phyloP scores from a whole-genome alignment of 1,140 invertebrate genomes.

The Drosophila teissieri region DNA sequence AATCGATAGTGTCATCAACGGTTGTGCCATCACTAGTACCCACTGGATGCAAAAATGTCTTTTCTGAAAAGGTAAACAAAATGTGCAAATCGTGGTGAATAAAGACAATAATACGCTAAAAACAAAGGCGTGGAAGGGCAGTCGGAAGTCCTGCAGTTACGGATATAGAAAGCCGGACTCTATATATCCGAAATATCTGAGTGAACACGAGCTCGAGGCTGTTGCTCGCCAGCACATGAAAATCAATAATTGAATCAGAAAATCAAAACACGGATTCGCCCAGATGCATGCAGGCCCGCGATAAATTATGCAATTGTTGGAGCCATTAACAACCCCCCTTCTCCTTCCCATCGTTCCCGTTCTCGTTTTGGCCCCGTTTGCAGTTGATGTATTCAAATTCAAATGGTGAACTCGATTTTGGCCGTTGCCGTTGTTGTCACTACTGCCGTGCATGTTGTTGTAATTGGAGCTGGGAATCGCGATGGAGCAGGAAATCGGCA shows the following conservation, averaged over 20 bases:
- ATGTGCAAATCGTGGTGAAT: slow-evolving; percentile 39
- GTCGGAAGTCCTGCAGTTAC: not conserved
- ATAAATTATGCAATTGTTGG: slow-evolving; percentile 77
- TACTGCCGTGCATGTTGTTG: slow-evolving; percentile 45
- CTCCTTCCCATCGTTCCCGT: slow-evolving; percentile 11
- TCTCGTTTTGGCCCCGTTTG: slow-evolving; percentile 41
- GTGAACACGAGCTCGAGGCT: slow-evolving; percentile 38
- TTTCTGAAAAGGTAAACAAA: slow-evolving; percentile 58
- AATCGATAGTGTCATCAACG: slow-evolving; percentile 22
- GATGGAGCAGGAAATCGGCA: slow-evolving; percentile 86
- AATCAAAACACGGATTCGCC: slow-evolving; percentile 76
- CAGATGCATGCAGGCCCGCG: slow-evolving; percentile 52
- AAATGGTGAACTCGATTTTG: slow-evolving; percentile 56
- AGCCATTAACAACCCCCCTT: slow-evolving; percentile 28
- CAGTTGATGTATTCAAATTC: slow-evolving; percentile 60
- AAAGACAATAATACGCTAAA: slow-evolving; percentile 12
- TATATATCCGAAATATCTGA: not conserved
- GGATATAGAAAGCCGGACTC: not conserved
- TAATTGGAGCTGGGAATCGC: slow-evolving; percentile 37
- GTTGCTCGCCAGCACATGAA: slow-evolving; percentile 67
- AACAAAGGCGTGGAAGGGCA: not conserved
- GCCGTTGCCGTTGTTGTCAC: slow-evolving; percentile 40
- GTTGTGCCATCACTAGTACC: slow-evolving; percentile 29
- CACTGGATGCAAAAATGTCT: slow-evolving; percentile 45
- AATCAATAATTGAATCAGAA: slow-evolving; percentile 82